Evolutionary conservation across 2,797 vertebrate genomes (phyloP), one percentile per base, ranked within the genome.

Genomic region (Myripristis murdjan): DNA sequence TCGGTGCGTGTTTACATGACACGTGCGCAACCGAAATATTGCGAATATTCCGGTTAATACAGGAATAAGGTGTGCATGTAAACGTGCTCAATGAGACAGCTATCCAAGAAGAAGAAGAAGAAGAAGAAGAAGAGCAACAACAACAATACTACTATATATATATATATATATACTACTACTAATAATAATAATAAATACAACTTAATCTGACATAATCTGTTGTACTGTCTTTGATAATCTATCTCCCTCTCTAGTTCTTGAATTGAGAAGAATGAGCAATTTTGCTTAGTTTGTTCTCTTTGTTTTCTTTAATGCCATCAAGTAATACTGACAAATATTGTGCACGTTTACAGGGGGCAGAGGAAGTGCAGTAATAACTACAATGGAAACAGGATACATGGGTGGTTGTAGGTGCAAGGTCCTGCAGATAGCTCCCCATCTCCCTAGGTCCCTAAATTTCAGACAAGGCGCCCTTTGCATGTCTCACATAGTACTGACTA

Each of bases 261-360:
- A 79, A 41, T 79, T 55, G 9, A 44, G 47, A 65, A 61, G 54
- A 74, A 48, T 28, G 28, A 62, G 54, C 16, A 18, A 16, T n/a
- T 47, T 58, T 22, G 28, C 15, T 47, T 48, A 59, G n/a, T n/a
- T n/a, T n/a, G n/a, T n/a, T n/a, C n/a, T n/a, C n/a, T n/a, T 23
- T 33, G 6, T 55, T 62, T 60, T 24, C 43, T 66, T 66, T 70
- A 31, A 55, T 43, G 39, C 24, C n/a, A 6, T 49, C 58, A 51
- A 55, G 64, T 61, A 41, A 47, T 28, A 35, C 75, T 77, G 75
- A 71, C 52, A 64, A 39, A 51, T 64, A 56, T 26, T 76, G 56
- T 47, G 63, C 52, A 62, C 67, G 39, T 60, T 74, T 43, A 49
- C 18, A 37, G 35, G 43, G 16, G 18, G 52, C 59, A 51, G 55